These are phyloP conservation scores for Steinernema khuongi DNA, from an alignment of 1,140 invertebrate species.

Conservation along the genomic window DNA sequence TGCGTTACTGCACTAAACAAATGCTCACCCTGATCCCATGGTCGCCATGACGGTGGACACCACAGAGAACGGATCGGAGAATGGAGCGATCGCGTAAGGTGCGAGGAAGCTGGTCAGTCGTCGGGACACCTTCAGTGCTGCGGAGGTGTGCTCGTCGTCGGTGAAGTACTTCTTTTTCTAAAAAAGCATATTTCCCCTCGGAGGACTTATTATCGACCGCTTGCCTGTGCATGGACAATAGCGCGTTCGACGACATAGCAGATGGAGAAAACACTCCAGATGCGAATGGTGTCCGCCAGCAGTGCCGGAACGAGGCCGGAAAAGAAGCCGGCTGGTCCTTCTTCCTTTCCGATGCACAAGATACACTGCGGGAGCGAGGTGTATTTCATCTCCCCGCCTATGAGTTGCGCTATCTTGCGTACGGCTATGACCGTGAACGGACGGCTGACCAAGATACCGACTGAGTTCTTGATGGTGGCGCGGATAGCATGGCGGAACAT, in stretches of 20 bases:
- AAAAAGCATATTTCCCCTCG: too few relatives aligned
- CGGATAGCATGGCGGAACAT: constrained; percentile 48
- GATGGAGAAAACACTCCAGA: constrained; percentile 39
- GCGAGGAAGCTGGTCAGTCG: constrained; percentile 29
- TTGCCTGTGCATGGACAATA: constrained; percentile 24
- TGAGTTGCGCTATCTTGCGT: constrained; percentile 54
- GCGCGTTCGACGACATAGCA: constrained; percentile 40
- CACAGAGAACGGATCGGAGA: constrained; percentile 50
- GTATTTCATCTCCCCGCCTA: constrained; percentile 51
- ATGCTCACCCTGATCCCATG: constrained; percentile 48
- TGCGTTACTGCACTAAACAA: too few relatives aligned
- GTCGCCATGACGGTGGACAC: constrained; percentile 53
- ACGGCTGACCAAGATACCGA: constrained; percentile 34
- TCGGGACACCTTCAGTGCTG: constrained; percentile 24
- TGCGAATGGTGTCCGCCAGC: constrained; percentile 37
- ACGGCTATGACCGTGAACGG: constrained; percentile 51
- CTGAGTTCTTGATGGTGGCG: constrained; percentile 27
- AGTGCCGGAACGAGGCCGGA: constrained; percentile 48
- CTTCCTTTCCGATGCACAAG: constrained; percentile 44
- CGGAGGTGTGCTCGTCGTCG: too few relatives aligned
- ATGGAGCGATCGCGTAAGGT: constrained; percentile 41
- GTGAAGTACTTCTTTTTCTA: constrained; percentile 27
- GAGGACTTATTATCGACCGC: too few relatives aligned
- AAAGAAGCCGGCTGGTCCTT: constrained; percentile 49
- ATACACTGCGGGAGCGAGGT: constrained; percentile 28